Conservation (phyloP, 1,140 invertebrate species). For the Ceratina calcarata region DNA sequence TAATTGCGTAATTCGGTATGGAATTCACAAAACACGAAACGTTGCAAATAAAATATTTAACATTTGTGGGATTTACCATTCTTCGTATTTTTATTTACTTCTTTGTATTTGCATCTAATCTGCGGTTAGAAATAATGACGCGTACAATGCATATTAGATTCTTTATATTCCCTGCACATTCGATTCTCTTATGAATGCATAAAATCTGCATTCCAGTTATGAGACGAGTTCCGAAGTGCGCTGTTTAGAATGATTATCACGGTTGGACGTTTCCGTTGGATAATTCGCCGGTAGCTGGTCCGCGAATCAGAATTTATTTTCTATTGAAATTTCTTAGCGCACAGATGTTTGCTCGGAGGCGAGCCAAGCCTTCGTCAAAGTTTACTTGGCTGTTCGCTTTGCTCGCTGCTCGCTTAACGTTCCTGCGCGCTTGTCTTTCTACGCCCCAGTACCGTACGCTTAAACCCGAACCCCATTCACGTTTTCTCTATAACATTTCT, state of each 20-base stretch:
- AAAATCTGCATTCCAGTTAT: no score
- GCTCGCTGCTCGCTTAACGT: constrained; percentile 53
- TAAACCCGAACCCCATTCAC: neutral
- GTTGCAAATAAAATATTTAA: no score
- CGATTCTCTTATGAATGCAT: no score
- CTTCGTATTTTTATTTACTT: no score
- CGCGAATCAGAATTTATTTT: constrained; percentile 34
- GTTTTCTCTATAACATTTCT: neutral
- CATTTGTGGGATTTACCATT: no score
- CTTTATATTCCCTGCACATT: no score
- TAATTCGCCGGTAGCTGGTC: neutral
- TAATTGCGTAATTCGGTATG: no score
- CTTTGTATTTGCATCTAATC: no score
- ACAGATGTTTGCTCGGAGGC: constrained; percentile 35
- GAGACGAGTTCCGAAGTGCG: neutral
- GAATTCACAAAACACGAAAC: no score
- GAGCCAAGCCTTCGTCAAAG: constrained; percentile 61
- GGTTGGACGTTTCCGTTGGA: neutral
- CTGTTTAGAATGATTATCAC: neutral
- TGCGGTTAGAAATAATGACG: no score
- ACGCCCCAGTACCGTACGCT: constrained; percentile 44
- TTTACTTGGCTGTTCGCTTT: constrained; percentile 56
- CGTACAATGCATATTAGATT: no score
- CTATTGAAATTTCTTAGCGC: constrained; percentile 53
- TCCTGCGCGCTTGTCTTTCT: constrained; percentile 52